Evolutionary conservation across 2,113 vertebrate species (phyloP).

Genomic region (Tretioscincus oriximinensis): DNA sequence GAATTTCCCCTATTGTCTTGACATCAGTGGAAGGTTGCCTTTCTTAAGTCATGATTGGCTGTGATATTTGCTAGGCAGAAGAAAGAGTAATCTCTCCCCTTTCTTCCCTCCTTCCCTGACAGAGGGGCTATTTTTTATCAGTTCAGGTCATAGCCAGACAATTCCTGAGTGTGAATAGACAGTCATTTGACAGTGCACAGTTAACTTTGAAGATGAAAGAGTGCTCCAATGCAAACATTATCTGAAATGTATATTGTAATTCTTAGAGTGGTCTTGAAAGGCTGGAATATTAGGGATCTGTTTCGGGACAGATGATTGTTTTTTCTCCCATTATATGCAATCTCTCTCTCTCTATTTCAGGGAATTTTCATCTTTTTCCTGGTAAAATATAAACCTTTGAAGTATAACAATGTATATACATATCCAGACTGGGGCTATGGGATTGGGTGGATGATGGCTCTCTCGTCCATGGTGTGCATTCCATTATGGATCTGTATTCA

Average conservation of each 20-base stretch:
- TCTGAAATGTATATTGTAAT: conserved; percentile 47
- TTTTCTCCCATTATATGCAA: background rate
- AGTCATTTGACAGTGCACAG: no score
- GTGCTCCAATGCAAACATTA: no score
- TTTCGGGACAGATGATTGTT: background rate
- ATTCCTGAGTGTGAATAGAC: no score
- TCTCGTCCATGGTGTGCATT: conserved; percentile 97
- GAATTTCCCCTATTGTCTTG: no score
- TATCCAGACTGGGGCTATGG: conserved; percentile 97
- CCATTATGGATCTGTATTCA: conserved; percentile 87
- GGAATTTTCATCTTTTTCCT: conserved; percentile 97
- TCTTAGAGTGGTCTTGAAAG: background rate
- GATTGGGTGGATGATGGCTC: conserved; percentile 98
- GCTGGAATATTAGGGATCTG: background rate
- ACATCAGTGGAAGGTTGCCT: no score
- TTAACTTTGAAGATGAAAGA: no score
- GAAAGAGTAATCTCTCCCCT: no score
- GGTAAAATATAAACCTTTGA: conserved; percentile 97
- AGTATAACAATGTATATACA: conserved; percentile 96
- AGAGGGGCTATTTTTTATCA: no score
- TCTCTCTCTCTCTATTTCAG: conserved; percentile 67
- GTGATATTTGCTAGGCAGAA: no score
- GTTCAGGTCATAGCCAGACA: no score
- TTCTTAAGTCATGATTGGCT: no score
- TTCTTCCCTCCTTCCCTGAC: no score